Evolutionary conservation across 2,888 invertebrate genomes (phyloP).

Genomic region (Synergus japonicus): DNA sequence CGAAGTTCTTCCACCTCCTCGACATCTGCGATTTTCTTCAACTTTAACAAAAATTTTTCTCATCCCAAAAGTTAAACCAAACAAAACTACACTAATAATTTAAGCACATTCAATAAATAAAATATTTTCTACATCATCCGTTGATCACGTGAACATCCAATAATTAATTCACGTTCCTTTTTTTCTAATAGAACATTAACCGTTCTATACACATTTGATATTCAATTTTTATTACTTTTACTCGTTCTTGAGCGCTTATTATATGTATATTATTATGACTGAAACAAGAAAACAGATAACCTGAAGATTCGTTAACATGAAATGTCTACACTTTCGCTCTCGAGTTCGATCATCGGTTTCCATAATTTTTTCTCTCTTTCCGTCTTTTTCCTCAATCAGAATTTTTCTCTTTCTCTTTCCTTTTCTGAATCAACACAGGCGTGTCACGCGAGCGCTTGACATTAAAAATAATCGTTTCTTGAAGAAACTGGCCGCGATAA

Average conservation of each 20-base stretch:
- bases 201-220: not conserved
- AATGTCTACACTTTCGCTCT: constrained; percentile 12
- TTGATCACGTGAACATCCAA: constrained; percentile 7
- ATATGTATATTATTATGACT: not conserved
- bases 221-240: constrained; percentile 1
- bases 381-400: not conserved
- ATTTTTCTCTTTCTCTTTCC: not conserved
- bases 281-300: constrained; percentile 4
- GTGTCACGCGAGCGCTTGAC: constrained; percentile 32
- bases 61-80: no score
- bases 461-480: constrained; percentile 32
- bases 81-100: no score
- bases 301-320: not conserved
- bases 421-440: constrained; percentile 30
- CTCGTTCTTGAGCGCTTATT: not conserved
- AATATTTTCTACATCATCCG: not conserved
- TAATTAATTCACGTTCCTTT: not conserved
- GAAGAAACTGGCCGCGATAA: constrained; percentile 44
- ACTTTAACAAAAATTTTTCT: no score
- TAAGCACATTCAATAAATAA: no score
- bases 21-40: no score
- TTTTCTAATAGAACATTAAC: not conserved
- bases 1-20: no score
- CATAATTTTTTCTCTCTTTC: not conserved
- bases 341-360: constrained; percentile 3